Base-by-base conservation (phyloP, 2,113 vertebrate species). In the Tachuris rubrigastra region DNA sequence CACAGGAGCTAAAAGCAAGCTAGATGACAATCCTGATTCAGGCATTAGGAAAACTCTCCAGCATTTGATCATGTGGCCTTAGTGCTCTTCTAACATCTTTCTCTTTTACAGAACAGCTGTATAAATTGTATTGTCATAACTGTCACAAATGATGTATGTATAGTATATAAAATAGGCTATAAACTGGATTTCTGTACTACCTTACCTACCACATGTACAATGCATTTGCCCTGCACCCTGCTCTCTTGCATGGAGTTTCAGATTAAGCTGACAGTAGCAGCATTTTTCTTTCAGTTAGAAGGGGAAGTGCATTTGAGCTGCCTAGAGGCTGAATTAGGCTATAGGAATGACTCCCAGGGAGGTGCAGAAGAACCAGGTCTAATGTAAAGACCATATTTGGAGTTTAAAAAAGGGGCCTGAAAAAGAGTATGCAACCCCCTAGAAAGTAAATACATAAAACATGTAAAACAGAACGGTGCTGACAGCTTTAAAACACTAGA, bases 401-500 rank as follows among this genome's bases (percentile, higher is more conserved):
- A 91, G 35, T 90, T 90, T 87, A 47, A 83, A 96, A 91, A 95
- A 80, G 82, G 21, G 90, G 67, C 21, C 55, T 85, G 85, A 94
- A 78, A 94, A 93, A 90, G 81, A 25, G 14, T 44, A 73, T 47
- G 82, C 75, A 91, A 67, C 59, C 85, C 85, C 74, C 87, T 89
- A 87, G 84, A 92, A 97, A 92, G 91, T 94, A 96, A 96, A 96
- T 96, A 96, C 62, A 69, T 89, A 76, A 83, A 96, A 39, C 74
- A 94, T 58, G 86, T 44, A 91, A 96, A 91, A 47, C 85, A 90
- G 87, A 90, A 93, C 72, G 66, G 95, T 79, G 86, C 83, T 95
- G 95, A 96, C 90, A 96, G 94, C 83, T 93, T 95, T 96, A 96
- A 96, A 95, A 93, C 84, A 93, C 62, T 75, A 94, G 62, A 82